Evolutionary conservation across 1,140 invertebrate genomes (phyloP).

Genomic region (Idris sp.): DNA sequence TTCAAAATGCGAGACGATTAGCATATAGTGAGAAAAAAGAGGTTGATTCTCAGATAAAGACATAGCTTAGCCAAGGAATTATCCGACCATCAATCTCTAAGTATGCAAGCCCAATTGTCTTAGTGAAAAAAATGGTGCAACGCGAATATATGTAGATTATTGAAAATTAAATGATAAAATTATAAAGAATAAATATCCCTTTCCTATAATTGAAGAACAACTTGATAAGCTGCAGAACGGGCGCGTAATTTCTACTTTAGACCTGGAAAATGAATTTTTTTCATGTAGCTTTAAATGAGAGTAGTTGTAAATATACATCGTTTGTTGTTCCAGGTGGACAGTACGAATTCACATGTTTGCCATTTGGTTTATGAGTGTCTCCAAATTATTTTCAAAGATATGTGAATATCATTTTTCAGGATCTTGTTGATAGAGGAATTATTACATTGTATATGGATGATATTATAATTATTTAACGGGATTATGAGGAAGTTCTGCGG

Average conservation of each 20-base stretch:
- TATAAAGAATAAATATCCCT: conserved; percentile 22
- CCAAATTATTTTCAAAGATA: too few species aligned
- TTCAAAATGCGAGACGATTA: conserved; percentile 22
- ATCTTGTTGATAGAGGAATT: too few species aligned
- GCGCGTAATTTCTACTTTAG: conserved; percentile 10
- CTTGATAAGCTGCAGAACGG: conserved; percentile 2
- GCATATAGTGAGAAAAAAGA: neutral
- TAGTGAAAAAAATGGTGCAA: conserved; percentile 13
- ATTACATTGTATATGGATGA: too few species aligned
- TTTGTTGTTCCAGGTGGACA: conserved; percentile 13
- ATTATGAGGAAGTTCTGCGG: too few species aligned
- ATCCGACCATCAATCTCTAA: conserved; percentile 61
- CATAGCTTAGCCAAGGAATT: conserved; percentile 17
- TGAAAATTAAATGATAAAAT: conserved; percentile 20
- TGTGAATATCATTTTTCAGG: too few species aligned
- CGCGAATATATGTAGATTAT: conserved; percentile 20
- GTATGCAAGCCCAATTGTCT: conserved; percentile 55
- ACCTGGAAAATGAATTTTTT: conserved; percentile 21
- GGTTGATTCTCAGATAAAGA: conserved; percentile 6
- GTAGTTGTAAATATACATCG: neutral
- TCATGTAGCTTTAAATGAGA: conserved; percentile 6
- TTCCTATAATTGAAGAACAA: conserved; percentile 19
- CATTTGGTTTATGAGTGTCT: conserved; percentile 26
- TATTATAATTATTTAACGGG: too few species aligned
- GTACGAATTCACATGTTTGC: conserved; percentile 8